These are phyloP conservation scores for Cololabis saira DNA, from an alignment of 2,113 vertebrate genomes.

Conservation along the genomic window DNA sequence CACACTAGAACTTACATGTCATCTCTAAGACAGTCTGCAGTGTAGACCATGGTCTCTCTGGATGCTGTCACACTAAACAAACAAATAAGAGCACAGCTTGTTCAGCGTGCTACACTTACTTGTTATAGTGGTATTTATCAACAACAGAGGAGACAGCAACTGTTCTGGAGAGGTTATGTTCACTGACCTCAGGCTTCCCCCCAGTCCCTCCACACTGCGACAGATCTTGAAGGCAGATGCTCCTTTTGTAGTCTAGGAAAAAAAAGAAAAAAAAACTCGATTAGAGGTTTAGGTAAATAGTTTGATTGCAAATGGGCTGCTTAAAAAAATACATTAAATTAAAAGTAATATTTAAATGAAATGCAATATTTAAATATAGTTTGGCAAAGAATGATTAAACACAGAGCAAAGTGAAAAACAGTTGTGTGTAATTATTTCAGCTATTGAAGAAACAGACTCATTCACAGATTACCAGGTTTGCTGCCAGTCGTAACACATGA, in stretches of 20 bases:
- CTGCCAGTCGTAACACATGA: conserved; percentile 90
- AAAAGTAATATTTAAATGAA: too few relatives aligned
- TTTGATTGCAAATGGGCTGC: too few relatives aligned
- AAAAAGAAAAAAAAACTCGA: not conserved
- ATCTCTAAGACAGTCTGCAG: conserved; percentile 87
- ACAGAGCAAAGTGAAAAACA: too few relatives aligned
- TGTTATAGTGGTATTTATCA: not conserved
- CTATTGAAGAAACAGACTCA: conserved; percentile 5
- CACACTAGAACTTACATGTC: conserved; percentile 85
- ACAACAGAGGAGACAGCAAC: not conserved
- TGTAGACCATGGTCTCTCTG: conserved; percentile 89
- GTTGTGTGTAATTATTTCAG: too few relatives aligned
- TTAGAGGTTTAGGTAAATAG: not conserved
- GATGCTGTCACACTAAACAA: conserved; percentile 86
- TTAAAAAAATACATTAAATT: too few relatives aligned
- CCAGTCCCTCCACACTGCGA: conserved; percentile 89
- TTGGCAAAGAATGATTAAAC: too few relatives aligned
- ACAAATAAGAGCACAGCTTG: conserved; percentile 38
- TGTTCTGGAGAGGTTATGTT: not conserved
- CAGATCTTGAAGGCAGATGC: conserved; percentile 91
- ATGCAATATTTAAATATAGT: too few relatives aligned
- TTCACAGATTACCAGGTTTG: conserved; percentile 84
- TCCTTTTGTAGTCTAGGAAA: conserved; percentile 89
- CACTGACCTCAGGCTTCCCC: conserved; percentile 89
- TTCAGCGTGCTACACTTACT: not conserved